Evolutionary conservation across 2,113 vertebrate genomes (phyloP).

Genomic region (Python bivittatus): DNA sequence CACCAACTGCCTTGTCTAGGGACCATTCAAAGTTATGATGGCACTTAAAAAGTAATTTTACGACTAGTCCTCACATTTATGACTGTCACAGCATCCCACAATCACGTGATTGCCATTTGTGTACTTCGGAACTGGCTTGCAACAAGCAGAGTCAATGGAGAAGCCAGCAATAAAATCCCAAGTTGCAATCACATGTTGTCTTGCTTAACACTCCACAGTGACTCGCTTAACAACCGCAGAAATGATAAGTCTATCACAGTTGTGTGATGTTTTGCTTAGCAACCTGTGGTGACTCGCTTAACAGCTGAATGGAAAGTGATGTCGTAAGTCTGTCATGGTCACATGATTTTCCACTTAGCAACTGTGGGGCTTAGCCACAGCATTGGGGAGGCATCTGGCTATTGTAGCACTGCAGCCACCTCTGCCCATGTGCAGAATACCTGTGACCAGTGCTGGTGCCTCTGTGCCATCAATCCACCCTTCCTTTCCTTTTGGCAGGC

Average conservation of each 20-base stretch:
- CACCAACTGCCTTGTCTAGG: too few species aligned
- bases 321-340: not conserved
- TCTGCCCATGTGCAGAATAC: not conserved
- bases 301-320: not conserved
- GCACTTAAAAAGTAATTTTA: too few species aligned
- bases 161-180: not conserved
- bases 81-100: too few species aligned
- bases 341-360: not conserved
- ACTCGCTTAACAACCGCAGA: not conserved
- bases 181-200: not conserved
- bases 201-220: not conserved
- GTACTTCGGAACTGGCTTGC: not conserved
- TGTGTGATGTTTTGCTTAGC: not conserved
- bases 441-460: not conserved
- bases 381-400: not conserved
- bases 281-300: not conserved
- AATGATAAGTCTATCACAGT: not conserved
- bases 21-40: too few species aligned
- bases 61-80: too few species aligned
- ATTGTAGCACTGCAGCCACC: not conserved
- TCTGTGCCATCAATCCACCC: not conserved
- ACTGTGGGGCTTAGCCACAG: too few species aligned
- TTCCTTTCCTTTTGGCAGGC: not conserved
- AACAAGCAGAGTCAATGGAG: not conserved
- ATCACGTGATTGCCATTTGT: too few species aligned